phyloP scores from a whole-genome alignment of 1,140 invertebrate species.

The Rhagoletis zephyria region DNA sequence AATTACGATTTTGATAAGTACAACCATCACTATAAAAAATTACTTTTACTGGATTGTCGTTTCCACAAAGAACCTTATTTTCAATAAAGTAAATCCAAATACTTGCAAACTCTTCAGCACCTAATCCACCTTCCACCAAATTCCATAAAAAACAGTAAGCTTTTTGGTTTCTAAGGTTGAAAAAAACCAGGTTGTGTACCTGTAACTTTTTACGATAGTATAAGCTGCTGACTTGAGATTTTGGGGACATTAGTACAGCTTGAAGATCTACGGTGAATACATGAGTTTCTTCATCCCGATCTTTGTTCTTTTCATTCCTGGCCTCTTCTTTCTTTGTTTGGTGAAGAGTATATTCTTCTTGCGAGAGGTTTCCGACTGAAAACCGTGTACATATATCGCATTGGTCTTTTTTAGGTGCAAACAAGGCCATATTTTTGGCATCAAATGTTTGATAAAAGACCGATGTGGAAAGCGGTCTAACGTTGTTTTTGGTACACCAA shows the following conservation, averaged over 20 bases:
- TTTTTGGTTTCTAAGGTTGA: too few relatives aligned
- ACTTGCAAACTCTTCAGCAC: too few relatives aligned
- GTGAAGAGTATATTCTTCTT: not conserved
- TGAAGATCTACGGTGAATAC: not conserved
- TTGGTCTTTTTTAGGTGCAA: not conserved
- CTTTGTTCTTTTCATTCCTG: not conserved
- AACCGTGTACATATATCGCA: not conserved
- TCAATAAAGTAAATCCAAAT: too few relatives aligned
- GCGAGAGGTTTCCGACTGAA: not conserved
- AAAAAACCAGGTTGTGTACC: too few relatives aligned
- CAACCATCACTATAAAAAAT: too few relatives aligned
- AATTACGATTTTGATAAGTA: too few relatives aligned
- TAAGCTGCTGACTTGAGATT: not conserved
- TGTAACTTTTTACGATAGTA: not conserved
- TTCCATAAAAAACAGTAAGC: too few relatives aligned
- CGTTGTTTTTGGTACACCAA: not conserved
- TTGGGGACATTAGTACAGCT: not conserved
- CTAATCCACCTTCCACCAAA: too few relatives aligned
- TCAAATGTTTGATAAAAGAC: not conserved
- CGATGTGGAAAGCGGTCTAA: not conserved
- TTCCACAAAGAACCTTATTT: too few relatives aligned
- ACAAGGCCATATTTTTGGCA: not conserved
- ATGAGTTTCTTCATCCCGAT: not conserved
- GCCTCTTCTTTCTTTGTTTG: not conserved
- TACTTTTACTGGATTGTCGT: too few relatives aligned